Base-by-base conservation (phyloP, 2,113 vertebrate species). In the Pedionomus torquatus region DNA sequence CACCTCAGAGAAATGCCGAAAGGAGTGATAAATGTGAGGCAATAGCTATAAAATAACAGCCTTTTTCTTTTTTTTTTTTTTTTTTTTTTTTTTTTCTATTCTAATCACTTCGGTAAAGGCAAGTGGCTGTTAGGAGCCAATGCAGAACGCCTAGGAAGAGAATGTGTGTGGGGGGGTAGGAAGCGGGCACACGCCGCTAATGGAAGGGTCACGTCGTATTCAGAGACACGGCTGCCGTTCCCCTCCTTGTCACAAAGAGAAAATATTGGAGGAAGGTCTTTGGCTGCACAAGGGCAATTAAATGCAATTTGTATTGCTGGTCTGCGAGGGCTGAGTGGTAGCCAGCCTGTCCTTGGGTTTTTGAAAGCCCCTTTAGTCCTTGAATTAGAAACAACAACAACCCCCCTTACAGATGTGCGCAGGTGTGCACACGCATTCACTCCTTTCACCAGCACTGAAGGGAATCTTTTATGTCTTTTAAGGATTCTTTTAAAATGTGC, bases 361-460 rank as follows among this genome's bases (percentile, higher is more conserved):
- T 33, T 57, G 70, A 83, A 93, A 80, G 20, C 25, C 12, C 31
- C 6, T 69, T 83, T 28, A 74, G 41, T 41, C 78, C 74, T 41
- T 13, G 72, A 60, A 16, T 33, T 26, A 70, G 71, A 31, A 90
- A 65, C 24, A 81, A 44, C 41, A 48, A 21, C 17, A 51, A 28
- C 4, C 9, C 0, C 13, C 16, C 33, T 58, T 5, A 25, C 1
- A 48, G 46, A 15, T 8, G 35, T 8, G 35, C 3, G 1, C 48
- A 7, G 0, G 1, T 1, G 2, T 16, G n/a, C 9, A 7, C 9
- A 5, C 28, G 3, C 51, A 14, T n/a, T n/a, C 19, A 31, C 25
- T 19, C 24, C 28, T 70, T 70, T 24, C 46, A 46, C 35, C 46
- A 55, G 16, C 61, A 17, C 1, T 10, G 28, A 44, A n/a, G 19